A percentile compares a stretch with the other conserved stretches of the same genome.
These are phyloP conservation scores for Tenebrosternarchus preto DNA, from an alignment of 2,113 vertebrate species.

Conservation along the genomic window DNA sequence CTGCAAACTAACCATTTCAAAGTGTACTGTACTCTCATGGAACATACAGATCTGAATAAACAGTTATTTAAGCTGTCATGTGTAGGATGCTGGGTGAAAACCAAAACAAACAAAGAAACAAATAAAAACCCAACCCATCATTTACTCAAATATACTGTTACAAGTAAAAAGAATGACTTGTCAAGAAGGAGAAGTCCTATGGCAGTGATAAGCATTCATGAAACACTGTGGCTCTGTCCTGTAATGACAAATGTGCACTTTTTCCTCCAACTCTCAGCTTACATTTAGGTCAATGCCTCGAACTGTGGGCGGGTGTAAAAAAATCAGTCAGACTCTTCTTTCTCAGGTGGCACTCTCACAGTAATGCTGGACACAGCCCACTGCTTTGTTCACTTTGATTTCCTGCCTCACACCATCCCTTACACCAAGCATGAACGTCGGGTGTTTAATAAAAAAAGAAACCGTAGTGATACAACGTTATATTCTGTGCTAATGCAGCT, in stretches of 20 bases:
- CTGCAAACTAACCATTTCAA: background rate
- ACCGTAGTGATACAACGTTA: too few species aligned
- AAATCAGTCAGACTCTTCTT: slow-evolving; percentile 4
- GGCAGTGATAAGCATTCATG: slow-evolving; percentile 10
- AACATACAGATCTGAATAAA: background rate
- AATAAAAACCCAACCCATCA: background rate
- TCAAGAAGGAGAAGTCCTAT: background rate
- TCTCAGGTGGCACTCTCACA: slow-evolving; percentile 35
- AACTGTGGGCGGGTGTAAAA: slow-evolving; percentile 30
- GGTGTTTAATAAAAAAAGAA: too few species aligned
- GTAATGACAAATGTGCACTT: slow-evolving; percentile 3
- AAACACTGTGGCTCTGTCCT: slow-evolving; percentile 5
- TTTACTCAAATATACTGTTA: background rate
- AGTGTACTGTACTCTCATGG: background rate
- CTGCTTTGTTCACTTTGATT: slow-evolving; percentile 17
- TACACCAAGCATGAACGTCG: background rate
- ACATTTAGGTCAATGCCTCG: slow-evolving; percentile 15
- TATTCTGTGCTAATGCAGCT: too few species aligned
- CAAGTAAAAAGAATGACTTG: slow-evolving; percentile 14
- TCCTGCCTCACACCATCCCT: background rate
- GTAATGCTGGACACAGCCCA: slow-evolving; percentile 28
- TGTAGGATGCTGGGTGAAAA: background rate
- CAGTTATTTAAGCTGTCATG: background rate
- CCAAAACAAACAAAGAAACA: background rate
- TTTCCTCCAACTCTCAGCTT: slow-evolving; percentile 7